These are phyloP conservation scores for Emydura subglobosa DNA, from an alignment of 2,113 vertebrate species.

Conservation along the genomic window DNA sequence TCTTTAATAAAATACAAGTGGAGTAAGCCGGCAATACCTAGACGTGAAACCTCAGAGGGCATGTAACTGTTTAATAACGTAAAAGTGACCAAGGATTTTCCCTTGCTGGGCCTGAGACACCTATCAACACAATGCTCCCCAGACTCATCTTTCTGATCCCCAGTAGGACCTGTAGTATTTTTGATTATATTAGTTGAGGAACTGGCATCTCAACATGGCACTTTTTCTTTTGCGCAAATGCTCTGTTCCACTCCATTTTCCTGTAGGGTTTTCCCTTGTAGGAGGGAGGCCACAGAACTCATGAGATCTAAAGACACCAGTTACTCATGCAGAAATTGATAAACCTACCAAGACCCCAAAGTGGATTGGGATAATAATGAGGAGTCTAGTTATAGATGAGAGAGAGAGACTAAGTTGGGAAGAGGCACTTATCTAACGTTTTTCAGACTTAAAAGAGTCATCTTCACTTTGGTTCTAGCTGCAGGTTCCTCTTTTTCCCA, in stretches of 20 bases:
- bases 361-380: background rate
- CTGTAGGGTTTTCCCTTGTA: background rate
- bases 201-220: background rate
- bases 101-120: background rate
- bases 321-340: fast-evolving
- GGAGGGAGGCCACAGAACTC: background rate
- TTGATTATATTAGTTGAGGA: background rate
- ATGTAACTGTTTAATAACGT: background rate
- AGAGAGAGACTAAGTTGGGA: background rate
- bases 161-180: background rate
- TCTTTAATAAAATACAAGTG: background rate
- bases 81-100: background rate
- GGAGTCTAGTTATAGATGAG: background rate
- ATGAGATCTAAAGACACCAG: background rate
- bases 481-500: background rate
- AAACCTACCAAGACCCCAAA: fast-evolving
- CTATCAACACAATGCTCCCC: background rate
- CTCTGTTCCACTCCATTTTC: background rate
- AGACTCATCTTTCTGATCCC: background rate
- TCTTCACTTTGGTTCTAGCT: background rate
- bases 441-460: background rate
- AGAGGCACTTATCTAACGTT: background rate
- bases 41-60: background rate
- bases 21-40: background rate
- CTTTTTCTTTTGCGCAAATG: background rate